Evolutionary conservation across 2,113 vertebrate genomes (phyloP).

Genomic region (Sander lucioperca): DNA sequence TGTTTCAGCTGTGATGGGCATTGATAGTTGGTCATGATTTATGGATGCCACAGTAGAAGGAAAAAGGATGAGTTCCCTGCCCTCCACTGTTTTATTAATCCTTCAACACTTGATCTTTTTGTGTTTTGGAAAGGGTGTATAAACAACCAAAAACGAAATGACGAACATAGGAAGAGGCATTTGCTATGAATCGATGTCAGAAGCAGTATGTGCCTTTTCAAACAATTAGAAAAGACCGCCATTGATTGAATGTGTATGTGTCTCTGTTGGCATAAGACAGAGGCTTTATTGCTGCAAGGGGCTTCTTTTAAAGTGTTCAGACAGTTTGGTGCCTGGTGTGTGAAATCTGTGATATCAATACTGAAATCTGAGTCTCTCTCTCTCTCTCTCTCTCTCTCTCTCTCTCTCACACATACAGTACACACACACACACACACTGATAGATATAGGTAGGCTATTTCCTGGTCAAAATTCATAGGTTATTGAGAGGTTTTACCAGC

Average conservation of each 20-base stretch:
- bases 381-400: conserved; percentile 16
- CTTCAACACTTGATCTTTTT: conserved; percentile 65
- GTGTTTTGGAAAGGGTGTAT: neutral
- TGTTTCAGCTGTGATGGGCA: conserved; percentile 76
- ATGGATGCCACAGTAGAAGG: conserved; percentile 84
- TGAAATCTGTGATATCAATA: conserved; percentile 82
- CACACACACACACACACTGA: conserved; percentile 6
- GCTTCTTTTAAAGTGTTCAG: conserved; percentile 86
- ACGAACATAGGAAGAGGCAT: conserved; percentile 11
- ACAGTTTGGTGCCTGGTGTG: conserved; percentile 87
- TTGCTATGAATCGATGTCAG: conserved; percentile 52
- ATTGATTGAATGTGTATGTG: conserved; percentile 85
- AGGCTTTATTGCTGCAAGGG: conserved; percentile 86
- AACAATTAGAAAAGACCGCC: conserved; percentile 84
- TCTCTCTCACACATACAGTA: neutral
- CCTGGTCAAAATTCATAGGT: neutral
- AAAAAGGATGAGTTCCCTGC: conserved; percentile 43
- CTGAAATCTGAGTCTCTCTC: conserved; percentile 76
- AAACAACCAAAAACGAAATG: neutral
- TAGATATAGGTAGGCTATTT: neutral
- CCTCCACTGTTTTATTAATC: conserved; percentile 77
- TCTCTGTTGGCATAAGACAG: conserved; percentile 73
- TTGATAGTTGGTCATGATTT: conserved; percentile 90
- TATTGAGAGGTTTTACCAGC: neutral
- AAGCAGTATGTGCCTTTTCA: conserved; percentile 75